These are phyloP conservation scores for Tetraodon nigroviridis DNA, from an alignment of 2,113 vertebrate species.

Conservation along the genomic window DNA sequence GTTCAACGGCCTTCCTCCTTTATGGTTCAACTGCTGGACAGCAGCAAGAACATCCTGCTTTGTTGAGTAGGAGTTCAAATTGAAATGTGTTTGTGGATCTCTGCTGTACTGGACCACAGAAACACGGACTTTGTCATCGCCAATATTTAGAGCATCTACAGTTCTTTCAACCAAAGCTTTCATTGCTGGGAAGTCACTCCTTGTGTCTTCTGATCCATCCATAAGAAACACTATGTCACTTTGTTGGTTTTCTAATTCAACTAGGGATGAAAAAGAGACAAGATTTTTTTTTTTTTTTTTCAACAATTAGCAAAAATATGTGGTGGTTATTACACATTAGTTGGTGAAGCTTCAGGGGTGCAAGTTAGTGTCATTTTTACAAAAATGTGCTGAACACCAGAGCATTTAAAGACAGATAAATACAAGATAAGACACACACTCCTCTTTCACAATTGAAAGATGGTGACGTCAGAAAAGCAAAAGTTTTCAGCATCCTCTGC, in stretches of 20 bases:
- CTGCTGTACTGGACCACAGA: constrained; percentile 74
- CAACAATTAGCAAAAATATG: constrained; percentile 21
- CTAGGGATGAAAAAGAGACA: constrained; percentile 62
- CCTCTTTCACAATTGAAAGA: constrained; percentile 41
- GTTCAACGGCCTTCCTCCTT: constrained; percentile 62
- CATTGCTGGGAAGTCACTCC: constrained; percentile 74
- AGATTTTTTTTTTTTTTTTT: constrained; percentile 27
- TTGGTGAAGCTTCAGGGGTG: not conserved
- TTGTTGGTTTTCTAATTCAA: constrained; percentile 69
- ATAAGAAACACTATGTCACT: constrained; percentile 76
- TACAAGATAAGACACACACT: not conserved
- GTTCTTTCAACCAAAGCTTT: constrained; percentile 77
- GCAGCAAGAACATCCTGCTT: constrained; percentile 60
- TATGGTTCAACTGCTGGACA: constrained; percentile 61
- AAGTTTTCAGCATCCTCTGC: constrained; percentile 5
- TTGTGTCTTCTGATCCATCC: constrained; percentile 72
- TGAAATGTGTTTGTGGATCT: constrained; percentile 63
- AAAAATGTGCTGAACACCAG: not conserved
- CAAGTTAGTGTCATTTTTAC: not conserved
- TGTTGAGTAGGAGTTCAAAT: constrained; percentile 61
- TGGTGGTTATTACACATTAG: not conserved
- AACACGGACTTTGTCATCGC: constrained; percentile 62
- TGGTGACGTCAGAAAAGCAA: constrained; percentile 2
- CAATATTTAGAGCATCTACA: constrained; percentile 64
- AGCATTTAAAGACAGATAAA: not conserved